Percentiles rank a stretch among this genome's conserved stretches.
Evolutionary conservation across 2,797 vertebrate species (phyloP).

Genomic region (Chaenodraco wilsoni): DNA sequence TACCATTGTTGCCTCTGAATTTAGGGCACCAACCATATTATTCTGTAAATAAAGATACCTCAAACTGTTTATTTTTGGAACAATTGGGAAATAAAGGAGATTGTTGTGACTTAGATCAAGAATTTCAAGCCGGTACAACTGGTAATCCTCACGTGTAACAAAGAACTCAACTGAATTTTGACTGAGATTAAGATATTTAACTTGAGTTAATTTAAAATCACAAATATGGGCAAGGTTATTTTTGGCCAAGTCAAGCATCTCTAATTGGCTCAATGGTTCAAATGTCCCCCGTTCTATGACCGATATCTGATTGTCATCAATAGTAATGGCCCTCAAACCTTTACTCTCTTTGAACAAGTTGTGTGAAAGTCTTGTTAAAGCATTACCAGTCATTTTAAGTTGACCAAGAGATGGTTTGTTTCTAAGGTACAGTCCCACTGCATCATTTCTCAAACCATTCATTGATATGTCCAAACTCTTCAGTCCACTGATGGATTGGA

Average conservation of each 20-base stretch:
- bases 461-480: slow-evolving; percentile 83
- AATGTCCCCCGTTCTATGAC: slow-evolving; percentile 83
- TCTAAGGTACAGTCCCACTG: slow-evolving; percentile 78
- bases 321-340: slow-evolving; percentile 70
- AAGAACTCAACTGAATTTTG: slow-evolving; percentile 84
- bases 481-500: slow-evolving; percentile 71
- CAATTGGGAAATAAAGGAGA: slow-evolving; percentile 82
- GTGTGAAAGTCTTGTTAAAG: slow-evolving; percentile 74
- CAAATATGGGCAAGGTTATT: slow-evolving; percentile 84
- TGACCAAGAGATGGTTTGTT: slow-evolving; percentile 77
- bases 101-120: slow-evolving; percentile 87
- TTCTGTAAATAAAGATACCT: slow-evolving; percentile 84
- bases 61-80: slow-evolving; percentile 75
- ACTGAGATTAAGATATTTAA: slow-evolving; percentile 84
- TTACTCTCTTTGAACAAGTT: slow-evolving; percentile 74
- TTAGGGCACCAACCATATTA: slow-evolving; percentile 79
- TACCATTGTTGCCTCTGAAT: slow-evolving; percentile 64
- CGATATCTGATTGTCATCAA: slow-evolving; percentile 83
- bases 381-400: slow-evolving; percentile 82
- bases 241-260: slow-evolving; percentile 79
- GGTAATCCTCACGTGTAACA: slow-evolving; percentile 49
- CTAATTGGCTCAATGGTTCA: slow-evolving; percentile 75
- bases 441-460: slow-evolving; percentile 79
- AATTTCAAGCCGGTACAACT: slow-evolving; percentile 77
- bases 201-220: slow-evolving; percentile 83